Evolutionary conservation across 1,140 invertebrate species (phyloP), one percentile per base, ranked within the genome.

Genomic region (Bradynema listronoti): DNA sequence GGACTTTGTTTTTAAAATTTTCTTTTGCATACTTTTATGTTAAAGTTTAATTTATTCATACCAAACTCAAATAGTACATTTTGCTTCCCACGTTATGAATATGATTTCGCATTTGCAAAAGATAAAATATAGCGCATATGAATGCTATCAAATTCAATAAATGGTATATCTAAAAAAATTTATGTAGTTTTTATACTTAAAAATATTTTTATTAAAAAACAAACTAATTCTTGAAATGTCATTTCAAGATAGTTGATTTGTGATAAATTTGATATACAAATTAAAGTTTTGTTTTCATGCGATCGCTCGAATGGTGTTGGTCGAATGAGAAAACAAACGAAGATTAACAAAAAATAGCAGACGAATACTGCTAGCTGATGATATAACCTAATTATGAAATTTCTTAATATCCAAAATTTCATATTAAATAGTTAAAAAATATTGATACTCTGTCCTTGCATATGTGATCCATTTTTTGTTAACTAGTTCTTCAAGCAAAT

Each of bases 401-500:
- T 49, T 49, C 46, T 11, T 49, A 11, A 49, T 11, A 11, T 11
- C 46, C 11, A 49, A 11, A 11, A 49, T 9, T 55, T 56, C 24
- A 3, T 16, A 56, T 0, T 14, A n/a, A 65, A 39, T 0, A 39
- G 24, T 0, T n/a, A 30, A 53, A 56, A 11, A 11, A 39, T 11
- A 39, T 19, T 39, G n/a, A 65, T 80, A 85, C 85, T 84, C 84
- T 56, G 86, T 89, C 80, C 91, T 91, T 1, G 91, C 89, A 80
- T 94, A 97, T 0, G 91, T 89, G 68, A 91, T 90, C 93, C 93
- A 98, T 82, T 98, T 98, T 0, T 90, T 90, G 76, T 92, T 87
- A 6, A 97, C 79, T 4, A 98, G 83, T 78, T 96, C 90, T 5
- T 93, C 87, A 19, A 97, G 80, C 53, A 92, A 85, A 1, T 92